Percentiles rank a stretch among this genome's conserved stretches.
Conservation (phyloP, 2,113 vertebrate species). For the Notothenia coriiceps region DNA sequence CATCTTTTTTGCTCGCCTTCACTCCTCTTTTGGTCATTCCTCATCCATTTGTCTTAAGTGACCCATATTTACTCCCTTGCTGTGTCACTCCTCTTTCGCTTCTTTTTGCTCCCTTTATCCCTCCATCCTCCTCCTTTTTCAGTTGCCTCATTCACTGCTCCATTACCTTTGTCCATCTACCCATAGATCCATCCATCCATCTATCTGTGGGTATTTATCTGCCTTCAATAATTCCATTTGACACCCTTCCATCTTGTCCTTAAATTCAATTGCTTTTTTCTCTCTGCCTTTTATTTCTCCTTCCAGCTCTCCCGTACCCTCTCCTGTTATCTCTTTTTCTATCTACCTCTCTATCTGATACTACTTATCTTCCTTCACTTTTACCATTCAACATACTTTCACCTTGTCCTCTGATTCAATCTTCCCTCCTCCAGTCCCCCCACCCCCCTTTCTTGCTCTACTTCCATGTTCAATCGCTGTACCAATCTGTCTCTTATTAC, state of each 20-base stretch:
- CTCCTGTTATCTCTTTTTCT: slow-evolving; percentile 37
- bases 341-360: slow-evolving; percentile 44
- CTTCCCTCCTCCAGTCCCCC: slow-evolving; percentile 3
- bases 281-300: slow-evolving; percentile 21
- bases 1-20: slow-evolving; percentile 42
- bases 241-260: slow-evolving; percentile 55
- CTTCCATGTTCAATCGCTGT: neutral
- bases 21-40: slow-evolving; percentile 48
- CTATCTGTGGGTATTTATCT: slow-evolving; percentile 52
- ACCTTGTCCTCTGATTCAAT: slow-evolving; percentile 69
- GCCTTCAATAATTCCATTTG: slow-evolving; percentile 29
- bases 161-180: slow-evolving; percentile 27
- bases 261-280: slow-evolving; percentile 46
- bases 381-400: slow-evolving; percentile 57
- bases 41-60: slow-evolving; percentile 55
- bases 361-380: slow-evolving; percentile 32
- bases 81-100: slow-evolving; percentile 13
- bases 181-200: slow-evolving; percentile 5
- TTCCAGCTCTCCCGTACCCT: slow-evolving; percentile 3
- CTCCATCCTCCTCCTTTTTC: slow-evolving; percentile 2
- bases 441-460: no score
- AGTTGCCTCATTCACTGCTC: slow-evolving; percentile 4
- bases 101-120: slow-evolving; percentile 10
- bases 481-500: slow-evolving; percentile 9
- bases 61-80: slow-evolving; percentile 33